phyloP scores from a whole-genome alignment of 2,888 invertebrate genomes.

The Gisinianus flammeolus region DNA sequence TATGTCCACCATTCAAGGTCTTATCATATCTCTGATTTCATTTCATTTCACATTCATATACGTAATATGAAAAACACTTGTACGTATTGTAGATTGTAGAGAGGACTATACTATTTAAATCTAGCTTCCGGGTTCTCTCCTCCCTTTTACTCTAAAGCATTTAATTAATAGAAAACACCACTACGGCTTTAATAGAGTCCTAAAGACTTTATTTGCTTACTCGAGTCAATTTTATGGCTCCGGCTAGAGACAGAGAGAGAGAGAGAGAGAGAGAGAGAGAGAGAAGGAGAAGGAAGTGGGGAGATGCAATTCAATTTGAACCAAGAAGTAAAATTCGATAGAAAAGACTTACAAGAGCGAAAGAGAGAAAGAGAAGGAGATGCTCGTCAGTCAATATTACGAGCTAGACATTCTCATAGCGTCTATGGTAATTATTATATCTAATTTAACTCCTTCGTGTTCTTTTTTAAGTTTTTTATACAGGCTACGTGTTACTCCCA shows the following conservation, averaged over 20 bases:
- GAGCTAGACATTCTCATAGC: no score
- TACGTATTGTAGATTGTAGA: neutral
- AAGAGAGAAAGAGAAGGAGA: no score
- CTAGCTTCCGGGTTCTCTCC: constrained; percentile 15
- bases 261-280: neutral
- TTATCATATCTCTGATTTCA: no score
- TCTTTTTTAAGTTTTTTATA: no score
- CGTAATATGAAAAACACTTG: neutral
- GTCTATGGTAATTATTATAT: no score
- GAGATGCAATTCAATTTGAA: neutral
- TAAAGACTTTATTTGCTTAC: constrained; percentile 37
- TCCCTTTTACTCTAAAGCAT: constrained; percentile 14
- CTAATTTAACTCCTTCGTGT: no score
- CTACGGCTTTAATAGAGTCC: constrained; percentile 36
- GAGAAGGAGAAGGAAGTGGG: neutral
- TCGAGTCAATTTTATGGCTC: constrained; percentile 21
- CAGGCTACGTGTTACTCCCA: no score
- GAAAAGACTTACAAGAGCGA: no score
- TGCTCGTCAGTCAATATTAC: no score
- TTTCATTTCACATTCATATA: no score
- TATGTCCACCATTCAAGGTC: no score
- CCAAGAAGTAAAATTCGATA: no score
- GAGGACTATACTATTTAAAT: constrained; percentile 13
- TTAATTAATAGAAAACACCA: constrained; percentile 38
- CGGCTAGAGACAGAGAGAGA: neutral